These are phyloP conservation scores for Pelobates fuscus DNA, from an alignment of 2,113 vertebrate species.

Conservation along the genomic window DNA sequence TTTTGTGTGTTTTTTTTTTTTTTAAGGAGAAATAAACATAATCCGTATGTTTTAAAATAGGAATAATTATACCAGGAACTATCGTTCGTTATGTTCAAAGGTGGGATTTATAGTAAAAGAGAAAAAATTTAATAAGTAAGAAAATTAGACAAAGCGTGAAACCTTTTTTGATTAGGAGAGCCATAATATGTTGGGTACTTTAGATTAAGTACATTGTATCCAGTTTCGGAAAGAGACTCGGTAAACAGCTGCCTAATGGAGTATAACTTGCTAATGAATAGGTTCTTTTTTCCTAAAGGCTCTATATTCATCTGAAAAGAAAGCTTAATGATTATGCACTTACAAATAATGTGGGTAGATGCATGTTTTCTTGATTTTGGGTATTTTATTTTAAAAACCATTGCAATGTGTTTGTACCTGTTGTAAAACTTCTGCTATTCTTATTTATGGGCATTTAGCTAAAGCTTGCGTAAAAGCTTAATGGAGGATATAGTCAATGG, in stretches of 20 bases:
- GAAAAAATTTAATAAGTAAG: not conserved
- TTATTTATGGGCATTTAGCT: slow-evolving; percentile 28
- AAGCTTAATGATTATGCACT: slow-evolving; percentile 40
- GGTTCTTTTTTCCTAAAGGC: slow-evolving; percentile 27
- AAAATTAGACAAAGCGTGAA: not conserved
- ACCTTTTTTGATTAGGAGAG: slow-evolving; percentile 9
- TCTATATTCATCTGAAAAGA: slow-evolving; percentile 43
- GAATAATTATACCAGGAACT: no score
- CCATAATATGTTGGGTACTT: slow-evolving; percentile 21
- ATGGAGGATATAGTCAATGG: slow-evolving; percentile 14
- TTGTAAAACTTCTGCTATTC: slow-evolving; percentile 16
- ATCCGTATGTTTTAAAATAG: not conserved
- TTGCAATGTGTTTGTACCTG: slow-evolving; percentile 30
- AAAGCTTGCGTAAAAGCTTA: slow-evolving; percentile 20
- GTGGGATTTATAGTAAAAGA: not conserved
- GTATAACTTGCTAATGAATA: slow-evolving; percentile 48
- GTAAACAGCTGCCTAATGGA: slow-evolving; percentile 47
- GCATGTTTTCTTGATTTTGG: slow-evolving; percentile 16
- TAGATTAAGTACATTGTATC: slow-evolving; percentile 33
- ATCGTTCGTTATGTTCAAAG: not conserved
- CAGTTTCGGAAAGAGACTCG: slow-evolving; percentile 17
- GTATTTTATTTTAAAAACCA: slow-evolving; percentile 33
- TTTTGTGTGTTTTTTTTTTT: no score
- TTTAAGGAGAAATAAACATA: not conserved
- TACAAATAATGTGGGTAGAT: slow-evolving; percentile 26